phyloP scores from a whole-genome alignment of 2,888 invertebrate species.

The Drosophila rellima region DNA sequence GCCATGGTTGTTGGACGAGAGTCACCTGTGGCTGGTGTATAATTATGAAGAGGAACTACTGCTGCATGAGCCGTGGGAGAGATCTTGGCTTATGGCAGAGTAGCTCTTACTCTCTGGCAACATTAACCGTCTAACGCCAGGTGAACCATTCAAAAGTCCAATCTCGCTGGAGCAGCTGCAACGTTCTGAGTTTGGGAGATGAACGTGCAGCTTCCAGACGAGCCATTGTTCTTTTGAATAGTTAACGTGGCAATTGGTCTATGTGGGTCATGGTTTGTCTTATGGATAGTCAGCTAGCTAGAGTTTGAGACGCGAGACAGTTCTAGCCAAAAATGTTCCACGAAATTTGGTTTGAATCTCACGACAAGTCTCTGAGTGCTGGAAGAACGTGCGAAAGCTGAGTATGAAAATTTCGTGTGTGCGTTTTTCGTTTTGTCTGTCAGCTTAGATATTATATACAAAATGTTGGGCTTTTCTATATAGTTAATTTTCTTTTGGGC shows the following conservation, averaged over 20 bases:
- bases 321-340: slow-evolving; percentile 80
- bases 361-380: neutral
- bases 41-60: neutral
- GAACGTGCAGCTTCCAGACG: slow-evolving; percentile 13
- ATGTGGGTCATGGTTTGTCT: slow-evolving; percentile 79
- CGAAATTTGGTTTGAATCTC: slow-evolving; percentile 60
- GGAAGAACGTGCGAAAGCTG: slow-evolving; percentile 32
- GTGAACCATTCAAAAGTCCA: slow-evolving; percentile 5
- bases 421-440: slow-evolving; percentile 63
- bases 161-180: neutral
- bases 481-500: slow-evolving; percentile 43
- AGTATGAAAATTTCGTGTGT: slow-evolving; percentile 66
- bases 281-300: slow-evolving; percentile 23
- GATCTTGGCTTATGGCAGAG: slow-evolving; percentile 59
- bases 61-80: slow-evolving; percentile 64
- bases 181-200: slow-evolving; percentile 68
- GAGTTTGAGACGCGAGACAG: slow-evolving; percentile 13
- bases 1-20: slow-evolving; percentile 20
- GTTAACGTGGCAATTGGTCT: slow-evolving; percentile 60
- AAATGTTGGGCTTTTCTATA: slow-evolving; percentile 65
- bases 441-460: slow-evolving; percentile 74
- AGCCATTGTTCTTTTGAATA: slow-evolving; percentile 4
- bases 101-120: slow-evolving; percentile 23
- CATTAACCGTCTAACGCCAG: slow-evolving; percentile 20
- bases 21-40: slow-evolving; percentile 63